Percentiles rank a stretch among this genome's conserved stretches.
Conservation (phyloP, 2,113 vertebrate genomes). For the Lophochroa leadbeateri region DNA sequence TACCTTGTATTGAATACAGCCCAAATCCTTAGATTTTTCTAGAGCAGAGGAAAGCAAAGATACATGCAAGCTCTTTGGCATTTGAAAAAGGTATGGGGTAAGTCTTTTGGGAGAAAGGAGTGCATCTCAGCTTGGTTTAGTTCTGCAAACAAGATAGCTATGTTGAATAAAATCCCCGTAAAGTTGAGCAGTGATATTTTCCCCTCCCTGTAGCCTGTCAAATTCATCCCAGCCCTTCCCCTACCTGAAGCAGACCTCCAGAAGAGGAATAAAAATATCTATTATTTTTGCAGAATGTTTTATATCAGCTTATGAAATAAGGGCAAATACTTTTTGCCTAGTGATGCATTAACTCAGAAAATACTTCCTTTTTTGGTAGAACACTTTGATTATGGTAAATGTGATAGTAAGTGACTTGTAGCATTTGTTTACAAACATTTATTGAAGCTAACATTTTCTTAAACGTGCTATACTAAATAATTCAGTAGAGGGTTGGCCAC, state of each 20-base stretch:
- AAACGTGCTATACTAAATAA: background rate
- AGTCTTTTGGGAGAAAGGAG: background rate
- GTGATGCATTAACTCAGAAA: background rate
- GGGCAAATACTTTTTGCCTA: background rate
- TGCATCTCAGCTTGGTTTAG: background rate
- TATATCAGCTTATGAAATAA: background rate
- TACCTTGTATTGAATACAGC: background rate
- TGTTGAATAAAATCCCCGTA: background rate
- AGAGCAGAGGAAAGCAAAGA: background rate
- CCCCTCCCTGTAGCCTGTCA: background rate
- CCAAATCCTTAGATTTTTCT: background rate
- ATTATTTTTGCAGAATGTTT: background rate
- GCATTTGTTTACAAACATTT: constrained; percentile 24
- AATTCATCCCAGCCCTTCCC: background rate
- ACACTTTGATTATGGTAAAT: background rate
- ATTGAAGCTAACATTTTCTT: background rate
- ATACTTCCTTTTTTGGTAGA: background rate
- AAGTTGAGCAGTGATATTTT: background rate
- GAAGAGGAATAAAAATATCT: background rate
- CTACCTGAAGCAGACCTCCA: background rate
- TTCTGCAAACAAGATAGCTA: background rate
- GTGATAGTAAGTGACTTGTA: background rate
- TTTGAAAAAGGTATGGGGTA: constrained; percentile 8
- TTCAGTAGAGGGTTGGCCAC: background rate
- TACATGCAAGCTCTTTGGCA: background rate